Conservation (phyloP, 2,888 invertebrate species). For the Apoderus coryli region DNA sequence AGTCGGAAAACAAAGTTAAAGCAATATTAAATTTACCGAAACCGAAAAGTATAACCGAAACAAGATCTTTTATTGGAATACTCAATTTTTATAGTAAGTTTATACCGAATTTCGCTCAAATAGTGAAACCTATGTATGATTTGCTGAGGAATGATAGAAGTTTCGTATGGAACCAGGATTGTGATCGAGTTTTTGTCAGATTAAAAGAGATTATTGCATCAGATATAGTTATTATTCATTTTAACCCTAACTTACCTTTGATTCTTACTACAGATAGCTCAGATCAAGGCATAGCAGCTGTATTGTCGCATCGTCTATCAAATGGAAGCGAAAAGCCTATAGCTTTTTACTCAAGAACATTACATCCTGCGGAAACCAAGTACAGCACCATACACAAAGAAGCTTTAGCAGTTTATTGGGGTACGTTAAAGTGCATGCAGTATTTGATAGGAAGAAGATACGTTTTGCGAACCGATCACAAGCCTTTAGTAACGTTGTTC, state of each 20-base stretch:
- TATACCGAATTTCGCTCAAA: no score
- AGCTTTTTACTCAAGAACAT: no score
- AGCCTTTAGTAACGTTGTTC: conserved; percentile 7
- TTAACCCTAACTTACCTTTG: conserved; percentile 10
- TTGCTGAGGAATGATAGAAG: conserved; percentile 10
- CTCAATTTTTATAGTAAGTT: no score
- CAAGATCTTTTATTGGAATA: no score
- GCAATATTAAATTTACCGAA: conserved; percentile 14
- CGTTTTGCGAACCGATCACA: conserved; percentile 10
- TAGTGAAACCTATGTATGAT: conserved; percentile 12
- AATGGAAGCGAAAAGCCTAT: no score
- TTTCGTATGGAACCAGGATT: conserved; percentile 10
- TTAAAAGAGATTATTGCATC: conserved; percentile 10
- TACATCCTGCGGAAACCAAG: no score
- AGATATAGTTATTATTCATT: conserved; percentile 11
- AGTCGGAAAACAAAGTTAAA: conserved; percentile 11
- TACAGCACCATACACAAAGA: conserved; percentile 23
- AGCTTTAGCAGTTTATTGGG: conserved; percentile 24
- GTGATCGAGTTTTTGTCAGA: conserved; percentile 10
- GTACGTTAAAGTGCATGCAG: no score
- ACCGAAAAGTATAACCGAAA: no score
- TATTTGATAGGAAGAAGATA: no score
- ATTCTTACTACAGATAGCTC: conserved; percentile 11
- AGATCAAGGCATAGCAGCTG: conserved; percentile 10
- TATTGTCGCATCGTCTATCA: no score